phyloP scores from a whole-genome alignment of 2,113 vertebrate species.

The Bos javanicus region DNA sequence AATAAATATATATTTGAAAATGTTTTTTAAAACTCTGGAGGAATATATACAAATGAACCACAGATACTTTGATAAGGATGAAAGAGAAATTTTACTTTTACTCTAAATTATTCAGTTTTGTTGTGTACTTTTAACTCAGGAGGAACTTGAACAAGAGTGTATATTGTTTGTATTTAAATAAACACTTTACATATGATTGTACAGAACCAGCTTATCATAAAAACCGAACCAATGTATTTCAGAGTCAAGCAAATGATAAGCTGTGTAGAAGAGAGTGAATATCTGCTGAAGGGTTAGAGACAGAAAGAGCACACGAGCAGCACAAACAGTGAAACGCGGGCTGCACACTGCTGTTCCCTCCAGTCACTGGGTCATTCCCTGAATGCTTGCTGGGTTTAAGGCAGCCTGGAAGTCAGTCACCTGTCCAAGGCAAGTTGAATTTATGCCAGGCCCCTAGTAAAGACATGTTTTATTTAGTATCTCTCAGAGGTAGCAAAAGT shows the following conservation, averaged over 20 bases:
- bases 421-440: not conserved
- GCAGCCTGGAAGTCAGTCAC: not conserved
- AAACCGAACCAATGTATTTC: no score
- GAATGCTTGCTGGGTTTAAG: not conserved
- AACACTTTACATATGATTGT: not conserved
- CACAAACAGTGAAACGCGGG: accelerated
- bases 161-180: not conserved
- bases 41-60: no score
- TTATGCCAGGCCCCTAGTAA: not conserved
- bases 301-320: not conserved
- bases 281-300: no score
- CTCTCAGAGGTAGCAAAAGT: no score
- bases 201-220: not conserved
- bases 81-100: no score
- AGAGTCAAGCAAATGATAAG: not conserved
- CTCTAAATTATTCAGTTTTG: no score
- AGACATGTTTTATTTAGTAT: not conserved
- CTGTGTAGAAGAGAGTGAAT: no score
- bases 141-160: not conserved
- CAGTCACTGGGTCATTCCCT: not conserved
- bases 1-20: no score
- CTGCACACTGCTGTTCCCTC: not conserved
- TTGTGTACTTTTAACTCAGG: not conserved
- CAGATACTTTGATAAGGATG: no score
- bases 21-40: no score